Base-by-base conservation (phyloP, 1,140 invertebrate species). In the Drosophila sulfurigaster region DNA sequence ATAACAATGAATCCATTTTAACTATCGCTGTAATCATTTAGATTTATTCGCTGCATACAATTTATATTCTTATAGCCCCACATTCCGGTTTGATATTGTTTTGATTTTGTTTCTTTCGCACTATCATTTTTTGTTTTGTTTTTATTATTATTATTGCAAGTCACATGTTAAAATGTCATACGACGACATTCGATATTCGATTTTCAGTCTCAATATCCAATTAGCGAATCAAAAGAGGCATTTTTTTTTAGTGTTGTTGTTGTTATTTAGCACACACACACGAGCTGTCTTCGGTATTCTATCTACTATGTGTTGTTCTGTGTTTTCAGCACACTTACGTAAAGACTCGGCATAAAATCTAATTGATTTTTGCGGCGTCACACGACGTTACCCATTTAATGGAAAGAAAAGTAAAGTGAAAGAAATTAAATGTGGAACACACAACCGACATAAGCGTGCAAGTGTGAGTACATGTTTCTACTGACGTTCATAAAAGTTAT, bases 161-260 rank as follows among this genome's bases (percentile, higher is more conserved):
- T 68, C 65, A 68, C 65, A 68, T 68, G 65, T 59, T 49, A n/a
- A 68, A 59, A 58, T 68, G 65, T 59, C 65, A 59, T 25, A 54
- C 65, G 54, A 52, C 65, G 54, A 43, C 41, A 43, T 43, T 43
- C 41, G 41, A 68, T 54, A 68, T 68, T 68, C 65, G 62, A 65
- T 69, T 69, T 69, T 69, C 56, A 69, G 66, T 30, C 49, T 52
- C 54, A 59, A 69, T 69, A 69, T 69, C 66, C 66, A 69, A 69
- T 69, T 69, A 69, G 57, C 66, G 57, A 69, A 69, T 69, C 45
- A 60, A 58, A 56, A 46, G 65, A 46, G 54, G 32, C 48, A 58
- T 59, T 81, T 45, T 62, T 30, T 7, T 25, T 25, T 25, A 25
- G 20, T 25, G 20, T 0, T 25, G 20, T 20, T 32, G 59, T 65